Percentiles rank a stretch among this genome's conserved stretches.
Conservation (phyloP, 2,113 vertebrate genomes). For the Zosterops japonicus region DNA sequence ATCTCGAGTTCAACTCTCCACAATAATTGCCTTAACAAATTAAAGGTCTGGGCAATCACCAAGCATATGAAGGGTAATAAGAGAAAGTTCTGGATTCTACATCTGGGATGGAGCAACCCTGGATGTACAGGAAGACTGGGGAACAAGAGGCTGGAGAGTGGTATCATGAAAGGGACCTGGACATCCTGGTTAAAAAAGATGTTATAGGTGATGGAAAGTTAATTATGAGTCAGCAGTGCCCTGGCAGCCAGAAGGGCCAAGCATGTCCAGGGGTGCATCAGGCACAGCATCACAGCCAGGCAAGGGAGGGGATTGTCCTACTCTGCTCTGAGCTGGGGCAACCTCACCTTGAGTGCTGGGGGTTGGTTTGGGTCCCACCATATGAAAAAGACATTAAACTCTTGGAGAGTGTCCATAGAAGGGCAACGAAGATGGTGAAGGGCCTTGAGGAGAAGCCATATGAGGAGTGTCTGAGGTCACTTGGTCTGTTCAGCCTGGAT, state of each 20-base stretch:
- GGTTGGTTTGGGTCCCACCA: fast-evolving
- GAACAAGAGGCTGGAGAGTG: not conserved
- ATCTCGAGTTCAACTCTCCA: not conserved
- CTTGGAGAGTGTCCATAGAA: fast-evolving
- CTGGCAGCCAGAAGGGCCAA: not conserved
- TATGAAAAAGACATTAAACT: not conserved
- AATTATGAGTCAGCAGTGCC: not conserved
- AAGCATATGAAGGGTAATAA: not conserved
- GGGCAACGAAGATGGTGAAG: not conserved
- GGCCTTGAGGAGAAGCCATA: fast-evolving
- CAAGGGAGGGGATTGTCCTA: fast-evolving
- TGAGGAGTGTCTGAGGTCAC: not conserved
- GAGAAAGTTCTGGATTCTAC: not conserved
- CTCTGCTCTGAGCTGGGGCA: fast-evolving
- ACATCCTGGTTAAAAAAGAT: fast-evolving
- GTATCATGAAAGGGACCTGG: fast-evolving
- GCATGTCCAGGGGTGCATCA: not conserved
- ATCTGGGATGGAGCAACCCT: not conserved
- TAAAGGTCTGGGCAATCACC: not conserved
- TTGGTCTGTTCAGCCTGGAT: not conserved
- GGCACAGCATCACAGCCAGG: fast-evolving
- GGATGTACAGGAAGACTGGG: not conserved
- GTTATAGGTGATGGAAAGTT: not conserved
- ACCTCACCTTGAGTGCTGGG: fast-evolving
- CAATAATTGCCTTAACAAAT: not conserved